Evolutionary conservation across 2,113 vertebrate species (phyloP).

Genomic region (Arizona elegans): DNA sequence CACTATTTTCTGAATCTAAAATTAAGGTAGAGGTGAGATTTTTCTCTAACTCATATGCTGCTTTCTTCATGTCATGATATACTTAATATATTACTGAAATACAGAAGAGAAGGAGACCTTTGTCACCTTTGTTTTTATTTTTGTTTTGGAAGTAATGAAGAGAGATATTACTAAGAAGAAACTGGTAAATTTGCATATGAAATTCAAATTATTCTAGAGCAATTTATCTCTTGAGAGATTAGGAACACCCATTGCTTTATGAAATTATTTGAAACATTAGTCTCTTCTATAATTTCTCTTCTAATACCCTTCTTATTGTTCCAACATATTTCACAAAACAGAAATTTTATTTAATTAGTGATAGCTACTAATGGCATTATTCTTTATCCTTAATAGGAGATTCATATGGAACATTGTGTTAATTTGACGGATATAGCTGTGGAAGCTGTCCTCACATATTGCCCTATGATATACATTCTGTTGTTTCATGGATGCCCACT

Average conservation of each 20-base stretch:
- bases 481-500: conserved; percentile 83
- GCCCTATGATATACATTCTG: conserved; percentile 78
- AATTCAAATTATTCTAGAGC: neutral
- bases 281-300: neutral
- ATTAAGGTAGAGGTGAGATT: neutral
- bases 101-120: neutral
- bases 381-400: conserved; percentile 69
- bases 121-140: neutral
- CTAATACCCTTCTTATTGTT: neutral
- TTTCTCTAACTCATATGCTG: neutral
- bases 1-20: neutral
- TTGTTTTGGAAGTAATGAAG: neutral
- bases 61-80: neutral
- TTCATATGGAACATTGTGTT: conserved; percentile 81
- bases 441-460: conserved; percentile 76
- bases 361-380: neutral
- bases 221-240: neutral
- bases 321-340: neutral
- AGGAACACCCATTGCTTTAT: neutral
- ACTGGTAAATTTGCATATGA: neutral
- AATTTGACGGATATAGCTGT: conserved; percentile 79
- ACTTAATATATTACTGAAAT: neutral
- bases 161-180: neutral
- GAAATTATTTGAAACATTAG: neutral
- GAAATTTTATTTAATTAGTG: neutral